Conservation (phyloP, 2,113 vertebrate species). For the Hassar affinis region DNA sequence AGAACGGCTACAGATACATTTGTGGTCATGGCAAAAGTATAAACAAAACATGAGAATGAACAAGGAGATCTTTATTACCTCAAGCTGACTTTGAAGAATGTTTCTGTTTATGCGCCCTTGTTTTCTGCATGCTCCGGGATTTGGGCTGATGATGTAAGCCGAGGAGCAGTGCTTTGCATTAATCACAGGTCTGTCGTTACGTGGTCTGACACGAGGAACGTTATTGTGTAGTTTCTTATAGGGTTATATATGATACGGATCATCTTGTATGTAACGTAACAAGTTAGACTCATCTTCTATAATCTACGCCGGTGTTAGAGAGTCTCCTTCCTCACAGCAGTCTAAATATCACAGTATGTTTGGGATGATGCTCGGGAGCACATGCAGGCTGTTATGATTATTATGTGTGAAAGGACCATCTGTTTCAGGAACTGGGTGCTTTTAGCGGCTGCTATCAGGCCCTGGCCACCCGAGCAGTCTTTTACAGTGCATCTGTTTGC, state of each 20-base stretch:
- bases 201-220: background rate
- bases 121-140: background rate
- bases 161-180: background rate
- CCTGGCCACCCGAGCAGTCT: slow-evolving; percentile 34
- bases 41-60: background rate
- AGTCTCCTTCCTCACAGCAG: slow-evolving; percentile 39
- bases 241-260: too few species aligned
- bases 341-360: slow-evolving; percentile 58
- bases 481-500: slow-evolving; percentile 47
- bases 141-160: background rate
- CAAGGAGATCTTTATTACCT: background rate
- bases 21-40: background rate
- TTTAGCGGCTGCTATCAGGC: slow-evolving; percentile 32
- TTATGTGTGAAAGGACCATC: slow-evolving; percentile 53
- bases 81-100: background rate
- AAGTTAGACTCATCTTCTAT: background rate
- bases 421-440: slow-evolving; percentile 46
- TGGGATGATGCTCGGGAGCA: slow-evolving; percentile 42
- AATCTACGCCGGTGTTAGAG: background rate
- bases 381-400: slow-evolving; percentile 52
- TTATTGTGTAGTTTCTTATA: background rate
- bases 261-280: background rate
- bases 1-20: background rate
- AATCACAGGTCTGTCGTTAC: background rate
- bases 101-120: background rate